Conservation (phyloP, 1,140 invertebrate species). For the Bombus confusus region DNA sequence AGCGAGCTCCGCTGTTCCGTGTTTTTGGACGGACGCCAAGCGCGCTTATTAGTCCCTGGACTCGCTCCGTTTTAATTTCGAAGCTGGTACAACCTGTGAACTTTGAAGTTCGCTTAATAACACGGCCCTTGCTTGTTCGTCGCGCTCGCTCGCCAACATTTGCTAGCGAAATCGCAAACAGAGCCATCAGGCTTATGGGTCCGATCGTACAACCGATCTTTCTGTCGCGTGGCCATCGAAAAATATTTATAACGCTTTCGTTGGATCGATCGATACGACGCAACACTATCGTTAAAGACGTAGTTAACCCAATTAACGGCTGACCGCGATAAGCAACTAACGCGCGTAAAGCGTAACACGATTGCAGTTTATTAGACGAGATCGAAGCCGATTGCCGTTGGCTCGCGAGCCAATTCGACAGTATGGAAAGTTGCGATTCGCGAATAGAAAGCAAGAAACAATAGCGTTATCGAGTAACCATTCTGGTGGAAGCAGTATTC, state of each 20-base stretch:
- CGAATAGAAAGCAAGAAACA: conserved; percentile 37
- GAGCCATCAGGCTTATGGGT: background rate
- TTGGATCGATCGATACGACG: too few relatives aligned
- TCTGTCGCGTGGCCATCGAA: background rate
- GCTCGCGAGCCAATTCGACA: background rate
- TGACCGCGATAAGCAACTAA: background rate
- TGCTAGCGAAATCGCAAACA: background rate
- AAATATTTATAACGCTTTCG: too few relatives aligned
- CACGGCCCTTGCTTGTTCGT: background rate
- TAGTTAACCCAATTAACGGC: background rate
- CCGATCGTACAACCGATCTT: background rate
- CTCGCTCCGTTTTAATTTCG: conserved; percentile 38
- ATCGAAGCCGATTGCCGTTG: conserved; percentile 1
- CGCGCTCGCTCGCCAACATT: background rate
- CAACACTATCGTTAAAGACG: background rate
- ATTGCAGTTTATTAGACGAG: conserved; percentile 3
- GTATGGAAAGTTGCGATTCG: conserved; percentile 35
- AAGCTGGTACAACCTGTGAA: background rate
- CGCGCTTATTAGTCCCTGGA: conserved; percentile 24
- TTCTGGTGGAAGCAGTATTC: background rate
- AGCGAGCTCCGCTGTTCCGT: background rate
- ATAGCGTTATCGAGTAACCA: background rate
- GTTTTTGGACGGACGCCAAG: conserved; percentile 9
- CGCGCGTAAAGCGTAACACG: background rate
- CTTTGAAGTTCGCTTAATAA: conserved; percentile 24